These are phyloP conservation scores for Drosophila ananassae DNA, from an alignment of 1,140 invertebrate genomes.

Conservation along the genomic window DNA sequence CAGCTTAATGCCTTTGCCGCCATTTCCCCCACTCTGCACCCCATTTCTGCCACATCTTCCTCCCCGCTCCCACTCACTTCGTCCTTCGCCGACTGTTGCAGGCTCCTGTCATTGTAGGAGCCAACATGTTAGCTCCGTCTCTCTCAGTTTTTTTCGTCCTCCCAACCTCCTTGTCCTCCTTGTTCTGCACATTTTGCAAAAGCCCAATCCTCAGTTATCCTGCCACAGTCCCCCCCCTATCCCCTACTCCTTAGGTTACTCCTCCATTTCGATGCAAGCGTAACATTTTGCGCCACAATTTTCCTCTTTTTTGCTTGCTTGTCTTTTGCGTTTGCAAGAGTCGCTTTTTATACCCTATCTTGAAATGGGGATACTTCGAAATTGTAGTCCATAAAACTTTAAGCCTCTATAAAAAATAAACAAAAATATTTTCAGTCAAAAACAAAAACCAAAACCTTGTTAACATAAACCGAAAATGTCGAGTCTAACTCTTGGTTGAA, in stretches of 20 bases:
- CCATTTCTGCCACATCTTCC: constrained; percentile 11
- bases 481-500: not conserved
- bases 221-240: not conserved
- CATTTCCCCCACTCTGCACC: constrained; percentile 24
- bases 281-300: constrained; percentile 75
- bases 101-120: constrained; percentile 73
- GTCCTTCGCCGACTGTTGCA: constrained; percentile 74
- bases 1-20: constrained; percentile 76
- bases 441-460: not conserved
- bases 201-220: constrained; percentile 32
- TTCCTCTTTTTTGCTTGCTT: constrained; percentile 36
- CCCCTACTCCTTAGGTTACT: not conserved
- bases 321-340: constrained; percentile 57
- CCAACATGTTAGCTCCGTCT: constrained; percentile 51
- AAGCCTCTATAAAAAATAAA: not conserved
- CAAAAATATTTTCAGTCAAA: not conserved
- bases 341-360: constrained; percentile 29
- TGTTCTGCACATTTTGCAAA: constrained; percentile 9
- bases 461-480: not conserved
- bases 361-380: not conserved
- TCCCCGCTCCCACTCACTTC: not conserved
- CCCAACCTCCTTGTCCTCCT: not conserved
- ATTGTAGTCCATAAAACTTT: not conserved
- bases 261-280: constrained; percentile 59
- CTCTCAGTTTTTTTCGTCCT: not conserved